Evolutionary conservation across 2,113 vertebrate genomes (phyloP), one percentile per base, ranked within the genome.

Genomic region (Petromus typicus): DNA sequence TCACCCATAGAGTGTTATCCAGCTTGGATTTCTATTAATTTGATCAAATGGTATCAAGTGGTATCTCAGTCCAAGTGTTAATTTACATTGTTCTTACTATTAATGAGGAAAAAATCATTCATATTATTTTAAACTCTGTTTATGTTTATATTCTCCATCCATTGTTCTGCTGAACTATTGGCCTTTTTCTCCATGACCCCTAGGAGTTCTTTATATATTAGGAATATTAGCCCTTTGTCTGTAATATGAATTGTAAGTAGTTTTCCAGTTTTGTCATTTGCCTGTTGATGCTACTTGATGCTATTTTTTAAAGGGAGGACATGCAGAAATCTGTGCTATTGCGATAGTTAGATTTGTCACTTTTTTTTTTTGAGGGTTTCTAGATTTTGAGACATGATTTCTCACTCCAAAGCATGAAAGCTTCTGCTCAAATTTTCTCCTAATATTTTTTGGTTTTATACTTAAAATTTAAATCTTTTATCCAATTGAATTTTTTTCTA

Each of bases 401-500:
- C 88, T 37, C 66, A 79, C 17, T 81, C 18, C 40, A 64, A 79
- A 34, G 32, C 88, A 88, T 23, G 27, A 96, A 90, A 25, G 92
- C 75, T 64, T 86, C 80, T 83, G n/a, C 76, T 79, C 34, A 90
- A 56, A 86, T 86, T 95, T 96, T 95, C 95, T 93, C 95, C 82
- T 86, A 92, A 63, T 89, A 48, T 83, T 86, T 95, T 94, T 87
- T 89, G 66, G n/a, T 56, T 90, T 97, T 91, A 93, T 75, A 83
- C 79, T 91, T 85, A 94, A 71, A 22, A 78, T 91, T 81, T 90
- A 86, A 76, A 81, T 89, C 63, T 96, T 91, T 73, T 71, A 64
- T 66, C 45, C 20, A 67, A 43, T 82, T 93, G 90, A 30, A 90
- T 57, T 81, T 40, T 95, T 95, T 86, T 82, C 75, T 91, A 81